phyloP scores from a whole-genome alignment of 1,140 invertebrate species.

The Druon quercuslanigerum region DNA sequence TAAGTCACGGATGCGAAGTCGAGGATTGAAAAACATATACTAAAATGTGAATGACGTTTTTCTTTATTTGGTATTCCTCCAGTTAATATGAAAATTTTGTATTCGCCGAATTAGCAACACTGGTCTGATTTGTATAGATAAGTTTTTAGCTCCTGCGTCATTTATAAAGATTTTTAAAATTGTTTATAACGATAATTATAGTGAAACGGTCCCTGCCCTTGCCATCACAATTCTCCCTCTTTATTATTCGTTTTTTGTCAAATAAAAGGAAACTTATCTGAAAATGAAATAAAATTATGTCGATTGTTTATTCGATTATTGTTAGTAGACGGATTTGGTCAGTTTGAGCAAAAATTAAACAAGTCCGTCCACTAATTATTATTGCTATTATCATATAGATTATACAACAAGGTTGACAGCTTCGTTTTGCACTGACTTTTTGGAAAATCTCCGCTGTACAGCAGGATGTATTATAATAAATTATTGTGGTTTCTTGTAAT shows the following conservation, averaged over 20 bases:
- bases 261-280: conserved; percentile 60
- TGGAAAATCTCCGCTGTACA: conserved; percentile 70
- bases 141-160: conserved; percentile 1
- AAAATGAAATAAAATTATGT: conserved; percentile 37
- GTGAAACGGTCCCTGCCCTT: conserved; percentile 65
- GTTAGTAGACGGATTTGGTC: not conserved
- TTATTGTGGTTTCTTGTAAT: conserved; percentile 75
- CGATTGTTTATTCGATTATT: not conserved
- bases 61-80: no score
- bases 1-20: no score
- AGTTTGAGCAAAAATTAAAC: not conserved
- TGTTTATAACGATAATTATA: conserved; percentile 35
- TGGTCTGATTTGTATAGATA: not conserved
- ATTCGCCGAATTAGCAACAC: not conserved
- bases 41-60: no score
- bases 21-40: no score
- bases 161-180: conserved; percentile 1
- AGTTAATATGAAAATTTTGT: no score
- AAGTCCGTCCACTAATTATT: not conserved
- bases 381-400: not conserved
- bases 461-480: conserved; percentile 75
- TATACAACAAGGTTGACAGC: conserved; percentile 37
- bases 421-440: conserved; percentile 68
- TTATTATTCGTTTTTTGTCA: conserved; percentile 50
- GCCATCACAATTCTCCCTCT: conserved; percentile 67